Conservation (phyloP, 2,113 vertebrate genomes). For the Prionailurus bengalensis region DNA sequence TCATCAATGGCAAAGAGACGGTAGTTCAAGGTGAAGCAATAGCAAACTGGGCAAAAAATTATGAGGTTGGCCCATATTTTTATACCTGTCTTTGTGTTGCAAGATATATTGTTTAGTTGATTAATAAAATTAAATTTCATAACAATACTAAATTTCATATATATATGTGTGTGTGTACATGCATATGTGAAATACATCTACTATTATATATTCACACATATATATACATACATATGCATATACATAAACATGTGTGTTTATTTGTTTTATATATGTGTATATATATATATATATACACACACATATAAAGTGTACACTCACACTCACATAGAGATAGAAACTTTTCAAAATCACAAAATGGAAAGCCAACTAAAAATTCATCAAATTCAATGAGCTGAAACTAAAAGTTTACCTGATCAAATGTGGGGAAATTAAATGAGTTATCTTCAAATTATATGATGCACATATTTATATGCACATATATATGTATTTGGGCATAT, state of each 20-base stretch:
- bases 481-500: neutral
- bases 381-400: neutral
- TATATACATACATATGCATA: neutral
- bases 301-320: neutral
- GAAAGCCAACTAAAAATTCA: neutral
- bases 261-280: no score
- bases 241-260: no score
- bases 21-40: neutral
- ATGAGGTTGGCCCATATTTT: neutral
- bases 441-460: neutral
- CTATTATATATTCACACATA: neutral
- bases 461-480: neutral
- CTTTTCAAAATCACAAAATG: neutral
- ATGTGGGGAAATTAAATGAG: neutral
- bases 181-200: neutral
- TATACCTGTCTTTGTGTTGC: neutral
- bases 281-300: no score
- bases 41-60: neutral
- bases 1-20: neutral
- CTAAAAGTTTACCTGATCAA: neutral
- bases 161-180: neutral
- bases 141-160: neutral
- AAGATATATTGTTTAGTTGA: neutral
- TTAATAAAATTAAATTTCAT: neutral
- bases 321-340: neutral